Percentiles rank a stretch among this genome's conserved stretches.
Conservation (phyloP, 2,797 vertebrate genomes). For the Coreius guichenoti region DNA sequence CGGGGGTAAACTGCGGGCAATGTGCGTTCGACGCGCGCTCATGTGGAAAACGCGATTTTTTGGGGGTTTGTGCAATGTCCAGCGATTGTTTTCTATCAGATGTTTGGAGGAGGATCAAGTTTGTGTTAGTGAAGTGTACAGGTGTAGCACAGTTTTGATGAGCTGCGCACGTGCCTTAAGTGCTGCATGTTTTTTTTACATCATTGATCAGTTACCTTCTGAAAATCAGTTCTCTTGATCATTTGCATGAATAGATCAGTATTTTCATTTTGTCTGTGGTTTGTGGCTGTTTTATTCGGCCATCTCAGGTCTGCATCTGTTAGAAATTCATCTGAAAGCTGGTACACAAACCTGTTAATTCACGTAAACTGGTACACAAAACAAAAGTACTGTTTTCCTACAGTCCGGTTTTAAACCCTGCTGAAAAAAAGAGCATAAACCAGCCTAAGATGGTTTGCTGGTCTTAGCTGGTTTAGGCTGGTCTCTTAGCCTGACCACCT, state of each 20-base stretch:
- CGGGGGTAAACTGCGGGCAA: constrained; percentile 31
- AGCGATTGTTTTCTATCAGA: constrained; percentile 25
- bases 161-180: constrained; percentile 46
- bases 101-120: constrained; percentile 5
- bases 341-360: neutral
- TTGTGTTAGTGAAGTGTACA: constrained; percentile 14
- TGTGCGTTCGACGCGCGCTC: constrained; percentile 62
- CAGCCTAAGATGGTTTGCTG: neutral
- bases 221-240: neutral
- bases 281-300: neutral
- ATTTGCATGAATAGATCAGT: neutral
- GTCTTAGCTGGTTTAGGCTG: neutral
- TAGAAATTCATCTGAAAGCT: neutral
- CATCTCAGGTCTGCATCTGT: neutral
- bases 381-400: neutral
- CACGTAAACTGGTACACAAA: neutral
- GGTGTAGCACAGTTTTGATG: constrained; percentile 26
- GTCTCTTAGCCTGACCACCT: neutral
- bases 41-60: constrained; percentile 61
- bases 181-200: neutral
- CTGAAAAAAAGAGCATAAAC: neutral
- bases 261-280: neutral
- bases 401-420: neutral
- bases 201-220: too few species aligned
- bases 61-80: constrained; percentile 58